Evolutionary conservation across 2,113 vertebrate genomes (phyloP), one percentile per base, ranked within the genome.

Genomic region (Microtus montanus): DNA sequence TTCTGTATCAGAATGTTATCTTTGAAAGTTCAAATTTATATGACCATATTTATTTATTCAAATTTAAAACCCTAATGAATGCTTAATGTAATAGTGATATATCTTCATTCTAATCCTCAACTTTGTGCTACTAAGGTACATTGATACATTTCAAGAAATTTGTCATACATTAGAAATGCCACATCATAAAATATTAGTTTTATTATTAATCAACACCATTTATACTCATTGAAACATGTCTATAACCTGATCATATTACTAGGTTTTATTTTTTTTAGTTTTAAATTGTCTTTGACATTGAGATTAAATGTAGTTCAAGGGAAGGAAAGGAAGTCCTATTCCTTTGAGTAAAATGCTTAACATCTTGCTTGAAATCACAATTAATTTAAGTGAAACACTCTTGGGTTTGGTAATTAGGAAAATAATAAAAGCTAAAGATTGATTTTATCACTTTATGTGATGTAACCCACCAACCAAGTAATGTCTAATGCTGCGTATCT

Each of bases 341-440:
- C 14, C 54, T 91, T 63, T 0, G 10, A 96, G 28, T n/a, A 83
- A 94, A 52, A 90, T 54, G n/a, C 68, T 94, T 78, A 13, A 30
- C 4, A 84, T 89, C 58, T 73, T 17, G 4, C 24, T 92, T 95
- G 71, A 88, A 44, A 88, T 96, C 91, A 38, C 61, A 95, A 2
- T 41, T 93, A 80, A 96, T 96, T 97, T 93, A 92, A 58, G 93
- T 84, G 86, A 96, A 94, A 84, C 77, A 30, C 13, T 44, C 30
- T 26, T 94, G 90, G 68, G 4, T 17, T 85, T 82, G 52, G 87
- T 66, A 92, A 80, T 5, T 71, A 94, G 78, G 75, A 75, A 74
- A 93, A 91, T 94, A 82, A 89, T 0, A 82, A 96, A 89, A 7
- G 35, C 28, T 54, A 70, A 91, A 83, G 80, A 19, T 54, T 79